Base-by-base conservation (phyloP, 2,888 invertebrate genomes). In the Criorhina ranunculi region DNA sequence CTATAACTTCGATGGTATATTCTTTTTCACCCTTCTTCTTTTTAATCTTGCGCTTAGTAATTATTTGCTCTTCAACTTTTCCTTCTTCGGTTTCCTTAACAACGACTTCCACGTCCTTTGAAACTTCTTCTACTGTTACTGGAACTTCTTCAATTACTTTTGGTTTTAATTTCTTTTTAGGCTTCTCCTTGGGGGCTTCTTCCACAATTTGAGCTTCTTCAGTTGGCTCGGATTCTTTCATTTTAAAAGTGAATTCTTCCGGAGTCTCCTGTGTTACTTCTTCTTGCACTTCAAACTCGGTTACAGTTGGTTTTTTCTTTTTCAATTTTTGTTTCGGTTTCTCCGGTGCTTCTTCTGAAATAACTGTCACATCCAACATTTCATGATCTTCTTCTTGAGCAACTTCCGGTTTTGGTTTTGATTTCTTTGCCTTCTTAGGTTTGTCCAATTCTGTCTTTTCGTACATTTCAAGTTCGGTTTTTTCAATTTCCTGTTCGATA, bases 1-100 rank as follows among this genome's bases (percentile, higher is more conserved):
- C 93, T 2, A 92, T 90, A n/a, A 90, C 89, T 85, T 92, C 92
- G 0, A 93, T 93, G 7, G 92, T 89, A 87, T 93, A 93, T 80
- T 92, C 89, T 60, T 93, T 92, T 0, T 89, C 88, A 0, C 92
- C 93, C 60, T 91, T 91, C 76, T 89, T 91, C 66, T 92, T 92
- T 86, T 92, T 93, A 0, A 93, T 91, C 2, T 91, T 90, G 0
- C 92, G 92, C 78, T 91, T 93, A 2, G 92, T 93, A 0, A 90
- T 91, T 2, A 89, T 91, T 53, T 91, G 90, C 75, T 89, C 89
- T 31, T 90, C 90, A 1, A 90, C 86, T 60, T 90, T 91, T 1
- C 91, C 92, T 64, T 90, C 90, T 15, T 89, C 88, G 1, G 86
- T 80, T 44, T 90, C 89, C 12, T 89, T 88, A 2, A 88, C 87